Evolutionary conservation across 2,113 vertebrate genomes (phyloP).

Genomic region (Dicerorhinus sumatrensis): DNA sequence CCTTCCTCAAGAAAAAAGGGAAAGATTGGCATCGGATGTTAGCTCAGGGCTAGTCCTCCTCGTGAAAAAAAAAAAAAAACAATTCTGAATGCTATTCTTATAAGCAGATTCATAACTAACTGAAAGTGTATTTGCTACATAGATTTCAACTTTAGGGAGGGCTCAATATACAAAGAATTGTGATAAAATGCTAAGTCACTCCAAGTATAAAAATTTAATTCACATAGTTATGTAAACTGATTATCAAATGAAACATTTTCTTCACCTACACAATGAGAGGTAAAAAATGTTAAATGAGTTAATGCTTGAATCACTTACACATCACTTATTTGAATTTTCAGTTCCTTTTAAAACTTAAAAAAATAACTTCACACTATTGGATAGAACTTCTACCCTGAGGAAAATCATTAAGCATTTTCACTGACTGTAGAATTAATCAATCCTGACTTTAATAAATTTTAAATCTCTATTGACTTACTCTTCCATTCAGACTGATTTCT

Average conservation of each 20-base stretch:
- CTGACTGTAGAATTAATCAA: not conserved
- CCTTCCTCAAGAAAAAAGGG: too few species aligned
- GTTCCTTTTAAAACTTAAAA: constrained; percentile 26
- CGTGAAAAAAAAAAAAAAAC: too few species aligned
- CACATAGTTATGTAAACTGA: not conserved
- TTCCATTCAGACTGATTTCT: not conserved
- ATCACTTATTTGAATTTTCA: not conserved
- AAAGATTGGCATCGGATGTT: too few species aligned
- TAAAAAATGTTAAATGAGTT: not conserved
- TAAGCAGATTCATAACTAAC: not conserved
- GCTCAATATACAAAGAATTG: not conserved
- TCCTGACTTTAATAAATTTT: not conserved
- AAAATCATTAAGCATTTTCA: constrained; percentile 28
- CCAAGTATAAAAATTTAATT: not conserved
- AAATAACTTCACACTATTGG: not conserved
- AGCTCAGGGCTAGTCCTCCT: too few species aligned
- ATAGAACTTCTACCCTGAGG: not conserved
- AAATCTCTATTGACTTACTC: not conserved
- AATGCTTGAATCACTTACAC: not conserved
- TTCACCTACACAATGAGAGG: not conserved
- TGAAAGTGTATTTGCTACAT: not conserved
- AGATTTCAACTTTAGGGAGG: not conserved
- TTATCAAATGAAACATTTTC: not conserved
- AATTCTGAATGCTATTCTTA: not conserved
- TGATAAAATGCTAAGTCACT: not conserved